phyloP scores from a whole-genome alignment of 2,113 vertebrate species.

The Percopsis transmontana region DNA sequence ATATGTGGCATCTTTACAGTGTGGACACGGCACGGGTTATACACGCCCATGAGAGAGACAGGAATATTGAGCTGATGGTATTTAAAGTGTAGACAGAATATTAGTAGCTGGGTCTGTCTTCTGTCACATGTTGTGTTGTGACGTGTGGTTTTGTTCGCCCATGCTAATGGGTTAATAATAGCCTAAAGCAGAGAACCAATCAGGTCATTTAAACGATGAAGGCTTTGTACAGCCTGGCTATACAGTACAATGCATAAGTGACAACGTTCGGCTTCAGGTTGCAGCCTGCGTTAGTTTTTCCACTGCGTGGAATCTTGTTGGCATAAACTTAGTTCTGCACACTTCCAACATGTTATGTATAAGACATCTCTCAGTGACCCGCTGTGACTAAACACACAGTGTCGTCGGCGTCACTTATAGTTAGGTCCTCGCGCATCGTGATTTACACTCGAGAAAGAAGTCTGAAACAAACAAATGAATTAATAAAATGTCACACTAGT shows the following conservation, averaged over 20 bases:
- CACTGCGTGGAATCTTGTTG: constrained; percentile 3
- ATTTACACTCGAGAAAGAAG: no score
- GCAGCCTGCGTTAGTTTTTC: not conserved
- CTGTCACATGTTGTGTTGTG: no score
- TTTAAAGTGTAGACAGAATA: constrained; percentile 23
- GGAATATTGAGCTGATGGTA: constrained; percentile 28
- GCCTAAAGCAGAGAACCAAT: constrained; percentile 13
- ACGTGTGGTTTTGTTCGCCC: constrained; percentile 6
- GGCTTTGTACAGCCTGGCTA: constrained; percentile 23
- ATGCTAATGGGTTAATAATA: constrained; percentile 10
- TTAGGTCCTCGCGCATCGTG: constrained; percentile 13
- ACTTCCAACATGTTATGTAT: constrained; percentile 15
- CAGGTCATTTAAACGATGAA: not conserved
- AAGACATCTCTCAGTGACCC: constrained; percentile 25
- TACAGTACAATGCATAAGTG: constrained; percentile 34
- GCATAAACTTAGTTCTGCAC: constrained; percentile 1
- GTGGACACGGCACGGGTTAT: constrained; percentile 20
- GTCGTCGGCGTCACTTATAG: constrained; percentile 3
- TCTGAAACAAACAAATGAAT: constrained; percentile 24
- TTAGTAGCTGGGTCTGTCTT: constrained; percentile 30
- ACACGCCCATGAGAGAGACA: constrained; percentile 14
- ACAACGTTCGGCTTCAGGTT: not conserved
- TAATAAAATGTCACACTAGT: constrained; percentile 10
- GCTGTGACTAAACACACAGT: not conserved
- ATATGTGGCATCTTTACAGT: constrained; percentile 43